phyloP scores from a whole-genome alignment of 2,888 invertebrate genomes.

The Calliphora vomitoria region DNA sequence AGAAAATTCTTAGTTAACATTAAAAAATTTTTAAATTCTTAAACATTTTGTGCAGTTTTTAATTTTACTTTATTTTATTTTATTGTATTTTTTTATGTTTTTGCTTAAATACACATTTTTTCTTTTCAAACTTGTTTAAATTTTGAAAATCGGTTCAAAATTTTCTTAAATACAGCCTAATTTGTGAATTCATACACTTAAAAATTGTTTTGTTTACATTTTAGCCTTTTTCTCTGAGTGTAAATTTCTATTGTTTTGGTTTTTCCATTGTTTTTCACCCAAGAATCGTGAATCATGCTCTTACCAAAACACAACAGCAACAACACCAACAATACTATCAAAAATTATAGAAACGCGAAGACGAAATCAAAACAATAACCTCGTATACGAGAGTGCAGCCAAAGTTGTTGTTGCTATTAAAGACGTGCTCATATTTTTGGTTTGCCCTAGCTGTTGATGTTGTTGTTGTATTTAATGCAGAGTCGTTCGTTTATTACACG shows the following conservation, averaged over 20 bases:
- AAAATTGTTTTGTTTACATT: not conserved
- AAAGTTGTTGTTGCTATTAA: not conserved
- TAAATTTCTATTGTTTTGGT: conserved; percentile 22
- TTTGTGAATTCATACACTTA: too few species aligned
- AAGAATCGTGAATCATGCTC: conserved; percentile 20
- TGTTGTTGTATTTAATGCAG: not conserved
- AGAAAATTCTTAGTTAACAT: too few species aligned
- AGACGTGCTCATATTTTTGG: not conserved
- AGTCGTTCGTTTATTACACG: conserved; percentile 28
- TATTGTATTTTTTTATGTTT: too few species aligned
- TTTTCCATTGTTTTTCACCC: not conserved
- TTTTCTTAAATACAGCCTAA: too few species aligned
- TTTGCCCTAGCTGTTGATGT: not conserved
- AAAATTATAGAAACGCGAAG: not conserved
- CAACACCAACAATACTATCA: not conserved
- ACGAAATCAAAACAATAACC: not conserved
- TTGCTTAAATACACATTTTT: too few species aligned
- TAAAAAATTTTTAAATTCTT: too few species aligned
- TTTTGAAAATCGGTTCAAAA: too few species aligned
- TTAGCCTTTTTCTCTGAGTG: conserved; percentile 9
- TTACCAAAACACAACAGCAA: not conserved
- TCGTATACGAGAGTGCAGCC: not conserved
- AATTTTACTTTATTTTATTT: too few species aligned
- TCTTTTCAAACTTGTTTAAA: too few species aligned
- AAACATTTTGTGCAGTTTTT: too few species aligned